These are phyloP conservation scores for Anser brachyrhynchus DNA, from an alignment of 2,113 vertebrate genomes.

Conservation along the genomic window DNA sequence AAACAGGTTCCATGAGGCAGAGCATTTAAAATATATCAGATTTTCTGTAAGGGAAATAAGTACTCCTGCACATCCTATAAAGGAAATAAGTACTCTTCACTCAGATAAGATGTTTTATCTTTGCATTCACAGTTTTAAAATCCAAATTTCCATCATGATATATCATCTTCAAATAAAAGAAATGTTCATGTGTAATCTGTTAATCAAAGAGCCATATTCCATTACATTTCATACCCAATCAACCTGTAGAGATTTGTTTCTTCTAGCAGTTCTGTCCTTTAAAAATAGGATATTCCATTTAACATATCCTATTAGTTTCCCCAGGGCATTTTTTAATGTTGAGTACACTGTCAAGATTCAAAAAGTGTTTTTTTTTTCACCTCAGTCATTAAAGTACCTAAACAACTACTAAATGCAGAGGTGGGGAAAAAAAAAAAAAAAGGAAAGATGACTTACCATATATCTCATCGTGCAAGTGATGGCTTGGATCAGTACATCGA, in stretches of 20 bases:
- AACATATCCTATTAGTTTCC: neutral
- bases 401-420: neutral
- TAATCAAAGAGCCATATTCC: neutral
- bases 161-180: neutral
- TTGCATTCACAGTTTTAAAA: neutral
- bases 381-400: neutral
- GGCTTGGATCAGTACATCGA: neutral
- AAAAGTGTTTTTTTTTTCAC: neutral
- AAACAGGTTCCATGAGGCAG: neutral
- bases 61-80: neutral
- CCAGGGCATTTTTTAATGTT: neutral
- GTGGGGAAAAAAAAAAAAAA: neutral
- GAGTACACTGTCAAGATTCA: neutral
- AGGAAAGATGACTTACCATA: slow-evolving; percentile 37
- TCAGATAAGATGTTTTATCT: neutral
- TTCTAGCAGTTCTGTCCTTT: neutral
- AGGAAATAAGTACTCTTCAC: neutral
- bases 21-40: neutral
- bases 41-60: neutral
- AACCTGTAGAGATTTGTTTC: neutral
- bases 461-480: neutral
- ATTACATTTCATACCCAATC: neutral
- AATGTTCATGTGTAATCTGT: neutral
- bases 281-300: neutral
- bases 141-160: neutral